Conservation (phyloP, 2,888 invertebrate species). For the Polydrusus cervinus region DNA sequence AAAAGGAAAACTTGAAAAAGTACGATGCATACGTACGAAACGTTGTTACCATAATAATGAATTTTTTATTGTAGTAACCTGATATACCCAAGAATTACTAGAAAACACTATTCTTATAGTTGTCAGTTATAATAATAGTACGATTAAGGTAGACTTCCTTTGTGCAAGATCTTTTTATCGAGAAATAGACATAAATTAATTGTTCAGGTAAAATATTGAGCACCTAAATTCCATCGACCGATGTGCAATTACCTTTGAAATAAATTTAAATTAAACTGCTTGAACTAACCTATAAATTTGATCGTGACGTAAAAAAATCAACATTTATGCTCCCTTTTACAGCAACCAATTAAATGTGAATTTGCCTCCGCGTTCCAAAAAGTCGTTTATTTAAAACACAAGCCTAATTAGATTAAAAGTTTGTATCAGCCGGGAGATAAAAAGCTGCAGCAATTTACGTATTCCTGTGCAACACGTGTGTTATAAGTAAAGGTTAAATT, state of each 20-base stretch:
- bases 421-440: background rate
- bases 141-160: too few relatives aligned
- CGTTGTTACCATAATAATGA: too few relatives aligned
- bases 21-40: too few relatives aligned
- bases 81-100: too few relatives aligned
- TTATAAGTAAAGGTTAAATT: constrained; percentile 2
- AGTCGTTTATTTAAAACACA: constrained; percentile 6
- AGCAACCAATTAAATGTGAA: constrained; percentile 12
- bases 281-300: constrained; percentile 5
- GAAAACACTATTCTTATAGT: too few relatives aligned
- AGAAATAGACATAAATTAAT: too few relatives aligned
- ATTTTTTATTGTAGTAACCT: too few relatives aligned
- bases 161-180: too few relatives aligned
- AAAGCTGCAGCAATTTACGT: constrained; percentile 1
- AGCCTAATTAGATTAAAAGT: background rate
- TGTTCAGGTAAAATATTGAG: background rate
- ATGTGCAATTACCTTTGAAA: background rate
- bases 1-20: too few relatives aligned
- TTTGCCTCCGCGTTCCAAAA: background rate
- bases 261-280: constrained; percentile 3
- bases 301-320: background rate
- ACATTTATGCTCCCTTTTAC: background rate
- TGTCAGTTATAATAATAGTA: too few relatives aligned
- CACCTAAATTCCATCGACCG: background rate
- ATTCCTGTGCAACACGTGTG: background rate